Evolutionary conservation across 2,888 invertebrate genomes (phyloP).

Genomic region (Troides oblongomaculatus): DNA sequence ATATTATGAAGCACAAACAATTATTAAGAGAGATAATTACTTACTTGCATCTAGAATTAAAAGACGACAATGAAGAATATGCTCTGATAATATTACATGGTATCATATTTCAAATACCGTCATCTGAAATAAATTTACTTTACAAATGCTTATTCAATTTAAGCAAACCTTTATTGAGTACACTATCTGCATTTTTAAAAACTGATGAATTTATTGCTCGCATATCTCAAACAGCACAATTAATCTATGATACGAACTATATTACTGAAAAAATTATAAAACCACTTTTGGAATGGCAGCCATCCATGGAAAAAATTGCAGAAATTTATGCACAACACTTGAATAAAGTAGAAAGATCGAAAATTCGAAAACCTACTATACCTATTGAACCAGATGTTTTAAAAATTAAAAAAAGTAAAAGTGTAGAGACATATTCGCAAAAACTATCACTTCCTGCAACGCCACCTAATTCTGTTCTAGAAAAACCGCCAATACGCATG

Average conservation of each 20-base stretch:
- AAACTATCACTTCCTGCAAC: conserved; percentile 41
- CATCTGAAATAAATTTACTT: conserved; percentile 52
- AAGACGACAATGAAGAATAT: conserved; percentile 58
- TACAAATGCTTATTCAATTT: conserved; percentile 71
- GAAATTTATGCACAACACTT: conserved; percentile 58
- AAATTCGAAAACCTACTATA: conserved; percentile 55
- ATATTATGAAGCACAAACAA: conserved; percentile 55
- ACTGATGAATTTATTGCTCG: conserved; percentile 67
- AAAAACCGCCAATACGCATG: conserved; percentile 53
- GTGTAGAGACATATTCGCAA: conserved; percentile 37
- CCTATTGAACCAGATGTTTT: conserved; percentile 61
- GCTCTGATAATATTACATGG: conserved; percentile 61
- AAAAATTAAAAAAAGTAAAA: conserved; percentile 51
- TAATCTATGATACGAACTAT: conserved; percentile 72
- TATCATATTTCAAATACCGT: conserved; percentile 56
- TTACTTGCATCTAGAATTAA: conserved; percentile 52
- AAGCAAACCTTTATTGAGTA: conserved; percentile 56
- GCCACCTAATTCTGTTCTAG: conserved; percentile 52
- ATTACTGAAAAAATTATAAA: conserved; percentile 71
- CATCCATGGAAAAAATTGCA: conserved; percentile 66
- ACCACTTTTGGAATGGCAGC: conserved; percentile 73
- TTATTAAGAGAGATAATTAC: conserved; percentile 54
- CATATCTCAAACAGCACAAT: conserved; percentile 69
- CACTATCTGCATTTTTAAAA: conserved; percentile 65
- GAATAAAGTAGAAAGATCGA: conserved; percentile 54